Conservation (phyloP, 2,888 invertebrate species). For the Andricus curvator region DNA sequence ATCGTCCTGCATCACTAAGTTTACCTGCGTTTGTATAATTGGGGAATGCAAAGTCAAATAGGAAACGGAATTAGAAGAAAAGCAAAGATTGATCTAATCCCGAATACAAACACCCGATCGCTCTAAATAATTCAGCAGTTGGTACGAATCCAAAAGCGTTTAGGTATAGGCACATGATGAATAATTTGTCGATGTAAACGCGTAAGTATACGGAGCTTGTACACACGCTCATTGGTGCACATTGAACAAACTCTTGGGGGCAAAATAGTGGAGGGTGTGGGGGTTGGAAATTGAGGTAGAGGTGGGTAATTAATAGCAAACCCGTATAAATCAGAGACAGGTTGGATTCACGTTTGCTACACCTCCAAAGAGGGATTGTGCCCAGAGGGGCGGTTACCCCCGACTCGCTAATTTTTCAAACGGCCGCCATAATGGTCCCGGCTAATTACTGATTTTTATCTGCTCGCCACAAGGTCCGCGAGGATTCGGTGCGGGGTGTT, state of each 20-base stretch:
- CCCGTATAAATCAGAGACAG: slow-evolving; percentile 77
- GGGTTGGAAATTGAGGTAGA: slow-evolving; percentile 49
- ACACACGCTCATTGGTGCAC: slow-evolving; percentile 56
- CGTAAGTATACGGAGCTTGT: slow-evolving; percentile 63
- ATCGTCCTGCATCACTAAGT: no score
- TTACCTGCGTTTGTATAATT: no score
- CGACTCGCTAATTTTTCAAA: slow-evolving; percentile 77
- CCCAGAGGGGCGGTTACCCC: slow-evolving; percentile 77
- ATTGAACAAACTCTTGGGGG: slow-evolving; percentile 36
- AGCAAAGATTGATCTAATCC: slow-evolving; percentile 32
- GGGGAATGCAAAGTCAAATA: no score
- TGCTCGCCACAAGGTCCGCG: slow-evolving; percentile 62
- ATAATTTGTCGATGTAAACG: slow-evolving; percentile 70
- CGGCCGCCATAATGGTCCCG: slow-evolving; percentile 76
- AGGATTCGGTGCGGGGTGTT: slow-evolving; percentile 56
- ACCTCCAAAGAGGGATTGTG: slow-evolving; percentile 55
- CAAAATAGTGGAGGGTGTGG: slow-evolving; percentile 43
- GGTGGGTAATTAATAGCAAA: slow-evolving; percentile 77
- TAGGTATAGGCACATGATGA: slow-evolving; percentile 49
- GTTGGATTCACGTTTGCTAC: slow-evolving; percentile 68
- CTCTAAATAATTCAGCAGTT: slow-evolving; percentile 14
- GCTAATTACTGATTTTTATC: slow-evolving; percentile 79
- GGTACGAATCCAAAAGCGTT: slow-evolving; percentile 24
- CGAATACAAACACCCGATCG: neutral
- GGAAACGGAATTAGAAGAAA: neutral